A percentile compares a stretch with the other conserved stretches of the same genome.
phyloP scores from a whole-genome alignment of 1,140 invertebrate species.

The Drosophila hydei region DNA sequence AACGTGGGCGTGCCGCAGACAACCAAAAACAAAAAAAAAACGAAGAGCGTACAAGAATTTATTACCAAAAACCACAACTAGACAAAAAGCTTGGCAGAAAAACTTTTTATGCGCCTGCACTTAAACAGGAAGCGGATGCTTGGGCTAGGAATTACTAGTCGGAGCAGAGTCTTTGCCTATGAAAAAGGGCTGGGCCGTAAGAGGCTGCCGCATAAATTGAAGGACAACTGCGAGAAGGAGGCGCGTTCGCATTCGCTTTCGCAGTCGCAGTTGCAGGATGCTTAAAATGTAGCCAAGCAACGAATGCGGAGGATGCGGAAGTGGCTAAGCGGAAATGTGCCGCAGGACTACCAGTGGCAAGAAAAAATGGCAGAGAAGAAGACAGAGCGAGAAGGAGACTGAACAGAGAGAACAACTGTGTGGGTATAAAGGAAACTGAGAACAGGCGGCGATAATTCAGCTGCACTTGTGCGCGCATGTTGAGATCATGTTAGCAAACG shows the following conservation, averaged over 20 bases:
- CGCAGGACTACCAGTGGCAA: slow-evolving; percentile 59
- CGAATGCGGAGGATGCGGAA: slow-evolving; percentile 63
- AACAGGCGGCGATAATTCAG: slow-evolving; percentile 70
- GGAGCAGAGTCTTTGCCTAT: slow-evolving; percentile 52
- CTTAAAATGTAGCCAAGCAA: slow-evolving; percentile 69
- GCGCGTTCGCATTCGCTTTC: too few relatives aligned
- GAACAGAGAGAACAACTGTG: slow-evolving; percentile 39
- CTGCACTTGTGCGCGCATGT: slow-evolving; percentile 77
- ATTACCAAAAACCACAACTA: slow-evolving; percentile 79
- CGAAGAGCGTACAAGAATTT: slow-evolving; percentile 50
- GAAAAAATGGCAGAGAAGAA: slow-evolving; percentile 1
- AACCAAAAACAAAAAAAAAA: slow-evolving; percentile 24
- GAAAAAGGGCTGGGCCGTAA: slow-evolving; percentile 51
- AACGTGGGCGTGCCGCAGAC: slow-evolving; percentile 60
- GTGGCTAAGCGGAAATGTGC: slow-evolving; percentile 79
- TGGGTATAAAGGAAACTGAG: slow-evolving; percentile 50
- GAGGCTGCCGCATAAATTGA: slow-evolving; percentile 74
- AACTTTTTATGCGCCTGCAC: slow-evolving; percentile 68
- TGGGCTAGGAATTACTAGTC: slow-evolving; percentile 69
- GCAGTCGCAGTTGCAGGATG: slow-evolving; percentile 17
- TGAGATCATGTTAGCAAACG: slow-evolving; percentile 59
- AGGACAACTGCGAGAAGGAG: slow-evolving; percentile 36
- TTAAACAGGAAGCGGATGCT: slow-evolving; percentile 81
- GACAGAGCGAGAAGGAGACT: slow-evolving; percentile 12
- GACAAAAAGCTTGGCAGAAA: slow-evolving; percentile 72